Conservation (phyloP, 1,140 invertebrate genomes). For the Palaemon carinicauda region DNA sequence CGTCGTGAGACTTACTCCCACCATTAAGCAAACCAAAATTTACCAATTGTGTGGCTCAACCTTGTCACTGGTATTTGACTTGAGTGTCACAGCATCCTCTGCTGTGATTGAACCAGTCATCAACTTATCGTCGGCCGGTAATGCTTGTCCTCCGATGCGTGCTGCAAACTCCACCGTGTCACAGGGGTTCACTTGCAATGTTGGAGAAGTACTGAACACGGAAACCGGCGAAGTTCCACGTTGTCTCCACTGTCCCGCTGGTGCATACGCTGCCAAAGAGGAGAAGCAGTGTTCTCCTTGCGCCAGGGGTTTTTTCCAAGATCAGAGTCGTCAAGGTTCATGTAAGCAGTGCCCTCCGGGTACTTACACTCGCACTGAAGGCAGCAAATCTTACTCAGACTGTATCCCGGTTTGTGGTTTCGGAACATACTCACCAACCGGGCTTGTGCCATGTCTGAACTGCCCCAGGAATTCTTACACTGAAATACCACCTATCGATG, state of each 20-base stretch:
- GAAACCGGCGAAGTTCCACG: constrained; percentile 89
- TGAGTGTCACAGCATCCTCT: constrained; percentile 91
- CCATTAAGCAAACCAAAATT: constrained; percentile 84
- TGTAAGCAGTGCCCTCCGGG: constrained; percentile 89
- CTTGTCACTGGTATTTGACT: constrained; percentile 89
- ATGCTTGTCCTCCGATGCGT: constrained; percentile 87
- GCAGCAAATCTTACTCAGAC: constrained; percentile 73
- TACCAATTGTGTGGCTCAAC: constrained; percentile 96
- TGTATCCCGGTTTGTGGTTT: constrained; percentile 94
- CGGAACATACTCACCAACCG: constrained; percentile 94
- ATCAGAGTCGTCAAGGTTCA: constrained; percentile 84
- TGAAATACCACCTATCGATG: constrained; percentile 84
- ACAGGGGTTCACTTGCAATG: constrained; percentile 89
- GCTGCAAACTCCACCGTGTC: constrained; percentile 85
- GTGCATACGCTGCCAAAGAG: constrained; percentile 88
- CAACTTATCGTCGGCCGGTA: constrained; percentile 84
- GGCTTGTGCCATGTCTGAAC: constrained; percentile 92
- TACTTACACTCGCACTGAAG: constrained; percentile 91
- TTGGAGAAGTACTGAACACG: constrained; percentile 91
- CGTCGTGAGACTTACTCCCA: constrained; percentile 85
- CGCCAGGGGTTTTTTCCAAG: constrained; percentile 90
- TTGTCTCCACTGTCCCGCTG: constrained; percentile 94
- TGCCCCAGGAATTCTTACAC: constrained; percentile 94
- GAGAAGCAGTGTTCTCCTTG: constrained; percentile 89
- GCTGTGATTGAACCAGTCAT: constrained; percentile 88